phyloP scores from a whole-genome alignment of 2,113 vertebrate species.

The Cyanistes caeruleus region DNA sequence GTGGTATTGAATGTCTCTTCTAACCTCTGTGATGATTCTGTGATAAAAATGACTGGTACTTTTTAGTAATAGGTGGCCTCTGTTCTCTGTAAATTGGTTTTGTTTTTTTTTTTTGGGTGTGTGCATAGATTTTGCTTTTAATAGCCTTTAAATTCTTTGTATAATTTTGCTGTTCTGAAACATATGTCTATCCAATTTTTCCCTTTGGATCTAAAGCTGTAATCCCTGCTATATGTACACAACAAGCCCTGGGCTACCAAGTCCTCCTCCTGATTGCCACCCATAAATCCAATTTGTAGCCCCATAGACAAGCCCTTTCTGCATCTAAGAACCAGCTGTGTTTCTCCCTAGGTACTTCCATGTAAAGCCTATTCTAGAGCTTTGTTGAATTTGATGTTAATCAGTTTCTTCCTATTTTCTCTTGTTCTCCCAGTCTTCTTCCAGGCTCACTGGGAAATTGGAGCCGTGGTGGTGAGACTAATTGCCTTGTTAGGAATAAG shows the following conservation, averaged over 20 bases:
- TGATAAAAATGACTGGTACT: not conserved
- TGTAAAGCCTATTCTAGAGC: not conserved
- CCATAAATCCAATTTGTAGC: not conserved
- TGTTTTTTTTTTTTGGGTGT: fast-evolving
- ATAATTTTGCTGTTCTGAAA: not conserved
- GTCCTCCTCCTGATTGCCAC: not conserved
- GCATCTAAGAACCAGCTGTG: not conserved
- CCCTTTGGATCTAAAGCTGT: not conserved
- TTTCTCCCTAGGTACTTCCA: not conserved
- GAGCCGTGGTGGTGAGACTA: not conserved
- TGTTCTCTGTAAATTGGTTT: not conserved
- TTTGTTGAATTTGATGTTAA: not conserved
- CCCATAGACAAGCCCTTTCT: fast-evolving
- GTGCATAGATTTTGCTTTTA: not conserved
- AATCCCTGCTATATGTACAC: fast-evolving
- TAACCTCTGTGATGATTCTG: not conserved
- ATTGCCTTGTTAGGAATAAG: not conserved
- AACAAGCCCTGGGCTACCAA: not conserved
- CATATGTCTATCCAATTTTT: not conserved
- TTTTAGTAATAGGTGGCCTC: not conserved
- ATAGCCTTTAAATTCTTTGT: not conserved
- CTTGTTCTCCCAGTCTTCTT: not conserved
- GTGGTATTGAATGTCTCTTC: not conserved
- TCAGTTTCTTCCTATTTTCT: not conserved
- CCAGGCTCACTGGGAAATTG: not conserved